Base-by-base conservation (phyloP, 2,888 invertebrate genomes). In the Tethea ocularis region DNA sequence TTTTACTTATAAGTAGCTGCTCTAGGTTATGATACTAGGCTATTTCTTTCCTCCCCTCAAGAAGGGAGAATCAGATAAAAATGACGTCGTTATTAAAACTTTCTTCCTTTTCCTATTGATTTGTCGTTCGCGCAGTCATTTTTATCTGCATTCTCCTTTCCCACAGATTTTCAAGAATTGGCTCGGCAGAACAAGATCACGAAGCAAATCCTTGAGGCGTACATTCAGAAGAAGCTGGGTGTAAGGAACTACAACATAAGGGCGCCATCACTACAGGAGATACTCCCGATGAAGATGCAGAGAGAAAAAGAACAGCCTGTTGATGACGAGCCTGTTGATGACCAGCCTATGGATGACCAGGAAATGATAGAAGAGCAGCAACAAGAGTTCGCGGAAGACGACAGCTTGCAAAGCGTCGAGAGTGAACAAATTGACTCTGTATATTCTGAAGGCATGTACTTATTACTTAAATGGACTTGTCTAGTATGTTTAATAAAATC, bases 161-260 rank as follows among this genome's bases (percentile, higher is more conserved):
- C 81, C 89, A 70, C 93, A 93, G 93, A 84, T 75, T 71, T 84
- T 57, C 93, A 93, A 70, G 96, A 96, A 86, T 86, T 96, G 84
- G 95, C 95, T 74, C 91, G 96, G 66, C 96, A 96, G 93, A 96
- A 96, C 92, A 94, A 94, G 85, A 96, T 96, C 84, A 96, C 96
- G 36, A 95, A 95, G 87, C 96, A 96, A 91, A 96, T 96, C 69
- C 93, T 96, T 68, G 95, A 96, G 78, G 96, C 95, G 62, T 96
- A 94, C 78, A 89, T 96, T 66, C 96, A 96, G 83, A 94, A 95
- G 79, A 94, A 95, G 52, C 82, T 96, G 52, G 96, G 96, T 58
- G 93, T 96, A 4, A 90, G 93, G 68, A 90, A 80, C 78, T 80
- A 81, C 68, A 71, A 85, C 72, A 77, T 94, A 52, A 88, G 86